Evolutionary conservation across 53 echinoderm and acorn worm genomes (phyloP).

Genomic region (Astropecten irregularis): DNA sequence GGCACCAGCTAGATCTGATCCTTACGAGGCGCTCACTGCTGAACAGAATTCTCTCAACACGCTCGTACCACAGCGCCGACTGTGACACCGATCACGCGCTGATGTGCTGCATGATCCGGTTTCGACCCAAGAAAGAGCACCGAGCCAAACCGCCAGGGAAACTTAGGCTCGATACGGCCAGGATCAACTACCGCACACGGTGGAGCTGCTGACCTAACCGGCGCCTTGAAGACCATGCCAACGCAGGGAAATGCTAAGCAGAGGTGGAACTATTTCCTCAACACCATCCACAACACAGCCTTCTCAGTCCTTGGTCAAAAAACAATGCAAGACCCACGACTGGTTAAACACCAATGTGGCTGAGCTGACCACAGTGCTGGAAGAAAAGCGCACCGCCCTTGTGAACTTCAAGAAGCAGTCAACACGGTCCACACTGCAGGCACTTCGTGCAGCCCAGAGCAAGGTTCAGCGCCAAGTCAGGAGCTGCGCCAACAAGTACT

Average conservation of each 20-base stretch:
- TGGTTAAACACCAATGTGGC: neutral
- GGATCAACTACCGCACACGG: too few relatives aligned
- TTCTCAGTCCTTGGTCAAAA: constrained; percentile 1
- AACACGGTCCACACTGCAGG: neutral
- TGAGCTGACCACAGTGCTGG: neutral
- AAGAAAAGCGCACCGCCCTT: neutral
- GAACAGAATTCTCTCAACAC: neutral
- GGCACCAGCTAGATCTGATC: constrained; percentile 55
- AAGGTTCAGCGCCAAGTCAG: neutral
- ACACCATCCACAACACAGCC: neutral
- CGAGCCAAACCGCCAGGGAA: neutral
- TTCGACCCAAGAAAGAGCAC: neutral
- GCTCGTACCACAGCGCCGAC: neutral
- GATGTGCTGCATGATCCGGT: constrained; percentile 3
- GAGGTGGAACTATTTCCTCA: neutral
- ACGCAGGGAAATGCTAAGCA: neutral
- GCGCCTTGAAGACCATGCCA: too few relatives aligned
- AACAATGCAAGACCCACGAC: neutral
- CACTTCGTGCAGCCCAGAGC: neutral
- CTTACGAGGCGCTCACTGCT: neutral
- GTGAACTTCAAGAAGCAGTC: neutral
- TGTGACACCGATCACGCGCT: constrained; percentile 18
- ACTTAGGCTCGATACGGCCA: too few relatives aligned
- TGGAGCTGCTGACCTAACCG: too few relatives aligned
- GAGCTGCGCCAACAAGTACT: neutral